Base-by-base conservation (phyloP, 2,797 vertebrate genomes). In the Notoglanidium macrostoma region DNA sequence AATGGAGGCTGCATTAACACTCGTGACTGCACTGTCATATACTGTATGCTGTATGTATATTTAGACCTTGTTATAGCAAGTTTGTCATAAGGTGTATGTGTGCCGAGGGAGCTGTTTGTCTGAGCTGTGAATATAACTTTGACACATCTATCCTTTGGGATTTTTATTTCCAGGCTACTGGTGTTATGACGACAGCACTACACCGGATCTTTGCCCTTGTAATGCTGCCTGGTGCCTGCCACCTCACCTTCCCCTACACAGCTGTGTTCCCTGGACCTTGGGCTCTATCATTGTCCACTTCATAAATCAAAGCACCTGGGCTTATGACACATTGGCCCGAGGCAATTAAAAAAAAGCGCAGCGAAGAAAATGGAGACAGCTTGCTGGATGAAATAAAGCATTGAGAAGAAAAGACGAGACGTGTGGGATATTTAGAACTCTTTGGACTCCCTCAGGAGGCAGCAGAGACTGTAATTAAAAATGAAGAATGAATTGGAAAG, bases 251-350 rank as follows among this genome's bases (percentile, higher is more conserved):
- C 83, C 55, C 23, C 79, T 77, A 81, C 85, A 83, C 87, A 87
- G 86, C 81, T 88, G 79, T 85, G 83, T 84, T 88, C 77, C 63
- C 49, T 72, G 57, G 74, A 89, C 86, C 88, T 57, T 23, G n/a
- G 87, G 83, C 32, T 70, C 87, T 55, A 86, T 87, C 78, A 85
- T 73, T 87, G 77, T 81, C 70, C 44, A 87, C 85, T 87, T 76
- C 88, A 91, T 93, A 91, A 91, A 92, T 92, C 90, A 91, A 87
- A 89, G 67, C 44, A 89, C 74, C 87, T 86, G 86, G 77, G 49
- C 87, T 91, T 89, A 91, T 91, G 89, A 88, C 90, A 91, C 40
- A 87, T 10, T 17, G 86, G 79, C 84, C 81, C 73, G 9, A 59
- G 85, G 87, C 88, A 91, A 91, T 92, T 91, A 90, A 90, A 83